phyloP scores from a whole-genome alignment of 1,140 invertebrate species.

The Brachionus plicatilis region DNA sequence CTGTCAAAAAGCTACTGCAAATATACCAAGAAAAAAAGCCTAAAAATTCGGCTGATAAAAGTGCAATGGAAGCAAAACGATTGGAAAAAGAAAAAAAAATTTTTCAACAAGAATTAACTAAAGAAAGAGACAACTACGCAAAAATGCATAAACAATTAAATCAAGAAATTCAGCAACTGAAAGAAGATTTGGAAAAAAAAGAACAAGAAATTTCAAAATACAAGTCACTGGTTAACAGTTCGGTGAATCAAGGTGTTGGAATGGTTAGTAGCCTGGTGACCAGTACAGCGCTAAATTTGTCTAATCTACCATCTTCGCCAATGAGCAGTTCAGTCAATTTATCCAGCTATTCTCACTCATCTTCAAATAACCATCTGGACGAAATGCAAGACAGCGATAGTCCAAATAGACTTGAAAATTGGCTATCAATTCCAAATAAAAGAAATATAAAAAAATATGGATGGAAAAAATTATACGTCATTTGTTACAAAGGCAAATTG shows the following conservation, averaged over 20 bases:
- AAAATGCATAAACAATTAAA: slow-evolving; percentile 24
- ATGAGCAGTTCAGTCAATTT: slow-evolving; percentile 20
- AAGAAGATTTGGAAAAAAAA: slow-evolving; percentile 28
- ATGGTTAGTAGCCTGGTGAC: background rate
- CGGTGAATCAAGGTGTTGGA: background rate
- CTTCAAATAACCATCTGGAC: slow-evolving; percentile 2
- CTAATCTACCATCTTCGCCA: background rate
- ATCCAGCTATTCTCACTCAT: slow-evolving; percentile 21
- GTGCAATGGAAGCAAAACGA: slow-evolving; percentile 71
- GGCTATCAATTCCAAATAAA: slow-evolving; percentile 88
- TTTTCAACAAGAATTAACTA: slow-evolving; percentile 86
- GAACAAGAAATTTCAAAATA: slow-evolving; percentile 3
- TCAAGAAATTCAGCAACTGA: slow-evolving; percentile 22
- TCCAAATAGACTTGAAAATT: slow-evolving; percentile 80
- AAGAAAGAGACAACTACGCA: slow-evolving; percentile 56
- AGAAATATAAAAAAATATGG: slow-evolving; percentile 89
- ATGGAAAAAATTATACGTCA: slow-evolving; percentile 94
- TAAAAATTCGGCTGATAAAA: slow-evolving; percentile 57
- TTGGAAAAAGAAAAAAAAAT: slow-evolving; percentile 92
- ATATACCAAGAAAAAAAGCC: slow-evolving; percentile 85
- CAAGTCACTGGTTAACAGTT: background rate
- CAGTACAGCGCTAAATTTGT: background rate
- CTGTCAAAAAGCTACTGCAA: slow-evolving; percentile 92
- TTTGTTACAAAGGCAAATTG: slow-evolving; percentile 90
- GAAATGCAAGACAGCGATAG: background rate